Evolutionary conservation across 2,888 invertebrate species (phyloP).

Genomic region (Agriotes lineatus): DNA sequence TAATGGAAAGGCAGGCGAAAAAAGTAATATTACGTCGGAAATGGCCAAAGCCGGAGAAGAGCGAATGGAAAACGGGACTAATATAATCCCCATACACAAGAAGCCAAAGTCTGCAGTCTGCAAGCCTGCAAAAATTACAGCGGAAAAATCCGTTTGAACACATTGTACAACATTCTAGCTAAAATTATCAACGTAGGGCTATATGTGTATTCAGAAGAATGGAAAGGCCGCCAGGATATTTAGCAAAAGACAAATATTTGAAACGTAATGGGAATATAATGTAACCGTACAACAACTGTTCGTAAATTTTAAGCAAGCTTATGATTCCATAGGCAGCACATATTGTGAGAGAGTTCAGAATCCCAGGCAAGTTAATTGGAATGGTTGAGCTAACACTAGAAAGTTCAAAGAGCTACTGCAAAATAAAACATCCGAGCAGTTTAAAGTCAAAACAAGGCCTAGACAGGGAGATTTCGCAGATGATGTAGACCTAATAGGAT

Average conservation of each 20-base stretch:
- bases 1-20: neutral
- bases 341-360: no score
- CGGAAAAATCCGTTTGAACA: neutral
- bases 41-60: neutral
- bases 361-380: neutral
- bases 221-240: neutral
- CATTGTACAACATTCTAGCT: neutral
- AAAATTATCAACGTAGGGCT: neutral
- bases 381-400: neutral
- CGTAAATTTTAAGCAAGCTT: no score
- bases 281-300: no score
- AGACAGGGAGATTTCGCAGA: neutral
- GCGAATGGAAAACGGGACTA: neutral
- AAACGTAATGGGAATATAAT: no score
- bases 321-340: neutral
- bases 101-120: neutral
- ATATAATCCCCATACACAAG: constrained; percentile 8
- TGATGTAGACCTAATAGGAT: no score
- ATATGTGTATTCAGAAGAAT: neutral
- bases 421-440: no score
- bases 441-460: neutral
- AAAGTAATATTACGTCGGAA: neutral
- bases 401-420: neutral
- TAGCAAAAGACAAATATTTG: neutral
- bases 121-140: neutral